Conservation (phyloP, 2,113 vertebrate genomes). For the Burhinus oedicnemus region DNA sequence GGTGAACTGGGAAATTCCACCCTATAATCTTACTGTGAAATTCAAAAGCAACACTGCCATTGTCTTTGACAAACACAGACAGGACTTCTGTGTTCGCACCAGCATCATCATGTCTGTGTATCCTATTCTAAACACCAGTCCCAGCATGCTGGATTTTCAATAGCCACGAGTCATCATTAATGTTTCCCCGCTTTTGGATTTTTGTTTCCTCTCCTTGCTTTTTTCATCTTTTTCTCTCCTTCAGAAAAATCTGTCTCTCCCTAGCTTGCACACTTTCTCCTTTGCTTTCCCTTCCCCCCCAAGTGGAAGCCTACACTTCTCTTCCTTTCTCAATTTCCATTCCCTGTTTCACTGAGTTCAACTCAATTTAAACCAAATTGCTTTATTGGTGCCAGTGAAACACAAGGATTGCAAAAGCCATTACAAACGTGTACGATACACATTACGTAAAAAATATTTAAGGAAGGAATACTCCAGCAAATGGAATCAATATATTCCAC, state of each 20-base stretch:
- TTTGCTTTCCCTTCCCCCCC: not conserved
- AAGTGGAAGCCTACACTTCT: not conserved
- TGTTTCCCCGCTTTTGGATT: not conserved
- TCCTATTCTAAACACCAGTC: not conserved
- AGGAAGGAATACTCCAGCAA: conserved; percentile 55
- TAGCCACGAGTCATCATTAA: not conserved
- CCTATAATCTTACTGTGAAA: not conserved
- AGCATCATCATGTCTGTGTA: not conserved
- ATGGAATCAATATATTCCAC: conserved; percentile 66
- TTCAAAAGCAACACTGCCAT: not conserved
- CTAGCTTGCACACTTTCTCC: too few species aligned
- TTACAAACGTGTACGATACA: not conserved
- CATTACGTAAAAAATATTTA: conserved; percentile 64
- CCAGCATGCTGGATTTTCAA: not conserved
- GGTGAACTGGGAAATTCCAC: not conserved
- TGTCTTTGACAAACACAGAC: not conserved
- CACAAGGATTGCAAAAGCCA: conserved; percentile 32
- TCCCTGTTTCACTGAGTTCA: conserved; percentile 21
- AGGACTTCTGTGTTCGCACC: not conserved
- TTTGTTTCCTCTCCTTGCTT: not conserved
- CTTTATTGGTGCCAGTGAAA: conserved; percentile 53
- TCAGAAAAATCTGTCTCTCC: not conserved
- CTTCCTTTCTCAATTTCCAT: not conserved
- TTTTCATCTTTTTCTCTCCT: not conserved
- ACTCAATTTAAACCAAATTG: conserved; percentile 60